Conservation (phyloP, 2,888 invertebrate species). For the Eulithis prunata region DNA sequence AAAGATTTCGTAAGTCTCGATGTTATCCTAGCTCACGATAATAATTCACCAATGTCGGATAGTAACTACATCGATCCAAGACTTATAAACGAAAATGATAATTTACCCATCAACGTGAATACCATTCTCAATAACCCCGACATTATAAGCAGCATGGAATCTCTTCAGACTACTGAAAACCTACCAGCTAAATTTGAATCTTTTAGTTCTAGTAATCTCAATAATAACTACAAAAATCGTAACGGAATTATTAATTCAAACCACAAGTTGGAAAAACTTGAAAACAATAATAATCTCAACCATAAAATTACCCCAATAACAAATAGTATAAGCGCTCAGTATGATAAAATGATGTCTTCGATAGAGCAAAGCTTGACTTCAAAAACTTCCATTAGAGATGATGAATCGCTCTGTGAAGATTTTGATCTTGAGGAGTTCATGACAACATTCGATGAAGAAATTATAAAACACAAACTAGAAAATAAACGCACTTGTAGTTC, state of each 20-base stretch:
- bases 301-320: slow-evolving; percentile 63
- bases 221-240: slow-evolving; percentile 60
- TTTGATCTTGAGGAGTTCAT: slow-evolving; percentile 87
- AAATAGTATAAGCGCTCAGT: slow-evolving; percentile 77
- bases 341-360: slow-evolving; percentile 81
- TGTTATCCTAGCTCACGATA: slow-evolving; percentile 70
- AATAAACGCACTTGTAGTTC: slow-evolving; percentile 78
- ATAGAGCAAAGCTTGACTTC: slow-evolving; percentile 79
- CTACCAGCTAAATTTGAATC: slow-evolving; percentile 79
- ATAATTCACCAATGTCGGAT: slow-evolving; percentile 78
- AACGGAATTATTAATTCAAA: slow-evolving; percentile 56
- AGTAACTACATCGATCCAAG: slow-evolving; percentile 84
- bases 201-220: slow-evolving; percentile 63
- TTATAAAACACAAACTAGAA: slow-evolving; percentile 71
- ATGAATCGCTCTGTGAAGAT: slow-evolving; percentile 84
- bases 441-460: slow-evolving; percentile 87
- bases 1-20: slow-evolving; percentile 80
- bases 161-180: slow-evolving; percentile 78
- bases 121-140: slow-evolving; percentile 80
- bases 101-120: slow-evolving; percentile 85
- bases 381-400: slow-evolving; percentile 76
- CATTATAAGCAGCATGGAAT: slow-evolving; percentile 81
- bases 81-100: slow-evolving; percentile 89
- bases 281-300: slow-evolving; percentile 58
- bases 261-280: slow-evolving; percentile 52